phyloP scores from a whole-genome alignment of 2,113 vertebrate genomes.

The Trochalopteron elliotii region DNA sequence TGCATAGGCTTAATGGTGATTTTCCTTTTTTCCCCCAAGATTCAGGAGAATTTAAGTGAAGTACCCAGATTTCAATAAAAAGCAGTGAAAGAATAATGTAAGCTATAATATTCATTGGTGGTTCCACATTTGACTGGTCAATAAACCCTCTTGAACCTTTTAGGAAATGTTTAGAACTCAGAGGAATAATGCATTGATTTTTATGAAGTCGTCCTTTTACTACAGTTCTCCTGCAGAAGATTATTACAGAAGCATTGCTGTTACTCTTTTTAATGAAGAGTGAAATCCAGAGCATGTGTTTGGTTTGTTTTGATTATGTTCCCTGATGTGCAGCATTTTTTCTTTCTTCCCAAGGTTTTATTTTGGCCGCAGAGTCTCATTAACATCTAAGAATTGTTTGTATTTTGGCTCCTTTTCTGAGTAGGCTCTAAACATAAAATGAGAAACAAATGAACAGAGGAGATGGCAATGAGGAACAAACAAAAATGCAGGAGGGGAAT shows the following conservation, averaged over 20 bases:
- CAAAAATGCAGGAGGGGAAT: neutral
- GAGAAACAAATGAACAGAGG: constrained; percentile 35
- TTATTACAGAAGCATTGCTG: neutral
- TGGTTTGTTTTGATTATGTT: constrained; percentile 30
- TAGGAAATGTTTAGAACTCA: neutral
- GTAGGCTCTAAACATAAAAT: constrained; percentile 3
- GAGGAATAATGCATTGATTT: neutral
- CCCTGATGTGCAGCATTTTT: neutral
- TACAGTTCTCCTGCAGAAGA: neutral
- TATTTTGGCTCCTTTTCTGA: constrained; percentile 47
- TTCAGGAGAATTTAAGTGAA: neutral
- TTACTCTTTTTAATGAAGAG: neutral
- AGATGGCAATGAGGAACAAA: constrained; percentile 28
- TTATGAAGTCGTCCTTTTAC: neutral
- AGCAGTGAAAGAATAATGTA: neutral
- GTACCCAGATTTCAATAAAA: neutral
- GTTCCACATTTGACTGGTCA: neutral
- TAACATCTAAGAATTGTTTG: constrained; percentile 36
- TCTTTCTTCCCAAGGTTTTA: constrained; percentile 28
- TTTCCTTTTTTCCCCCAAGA: neutral
- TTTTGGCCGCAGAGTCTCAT: constrained; percentile 52
- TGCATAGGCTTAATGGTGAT: neutral
- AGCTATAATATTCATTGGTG: neutral
- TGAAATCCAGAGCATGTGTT: neutral
- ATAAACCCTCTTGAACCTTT: neutral